These are phyloP conservation scores for Brachypodius melanocephalos DNA, from an alignment of 2,113 vertebrate species.

Conservation along the genomic window DNA sequence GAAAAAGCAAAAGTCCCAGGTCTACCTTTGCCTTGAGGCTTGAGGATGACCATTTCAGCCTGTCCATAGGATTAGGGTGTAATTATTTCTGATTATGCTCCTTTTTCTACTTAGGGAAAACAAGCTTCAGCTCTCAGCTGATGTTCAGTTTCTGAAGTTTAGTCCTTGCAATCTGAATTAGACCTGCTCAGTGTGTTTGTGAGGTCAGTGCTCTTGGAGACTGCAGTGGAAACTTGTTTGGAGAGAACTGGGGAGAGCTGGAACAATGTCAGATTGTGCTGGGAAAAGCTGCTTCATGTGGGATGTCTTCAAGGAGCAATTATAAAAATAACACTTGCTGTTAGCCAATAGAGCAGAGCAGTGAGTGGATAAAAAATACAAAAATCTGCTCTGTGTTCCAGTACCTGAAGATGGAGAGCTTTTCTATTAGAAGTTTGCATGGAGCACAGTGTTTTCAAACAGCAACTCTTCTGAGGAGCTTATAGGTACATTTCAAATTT, in stretches of 20 bases:
- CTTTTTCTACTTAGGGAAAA: conserved; percentile 15
- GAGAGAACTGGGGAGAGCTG: conserved; percentile 13
- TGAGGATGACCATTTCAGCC: neutral
- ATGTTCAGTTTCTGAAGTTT: conserved; percentile 12
- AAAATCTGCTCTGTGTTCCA: conserved; percentile 3
- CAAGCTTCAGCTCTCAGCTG: neutral
- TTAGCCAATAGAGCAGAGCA: neutral
- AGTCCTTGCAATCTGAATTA: neutral
- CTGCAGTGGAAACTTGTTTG: conserved; percentile 46
- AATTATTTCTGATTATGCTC: neutral
- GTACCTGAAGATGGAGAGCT: neutral
- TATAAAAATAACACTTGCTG: conserved; percentile 38
- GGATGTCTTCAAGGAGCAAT: conserved; percentile 46
- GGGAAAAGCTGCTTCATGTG: conserved; percentile 49
- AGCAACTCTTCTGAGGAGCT: neutral
- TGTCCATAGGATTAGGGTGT: neutral
- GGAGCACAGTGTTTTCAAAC: neutral
- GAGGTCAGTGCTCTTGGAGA: conserved; percentile 39
- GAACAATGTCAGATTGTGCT: conserved; percentile 48
- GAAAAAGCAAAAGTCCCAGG: neutral
- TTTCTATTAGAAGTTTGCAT: neutral
- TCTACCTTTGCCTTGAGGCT: neutral
- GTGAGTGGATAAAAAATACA: neutral
- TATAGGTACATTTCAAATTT: neutral
- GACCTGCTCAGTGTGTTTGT: conserved; percentile 15